Percentiles rank a stretch among this genome's conserved stretches.
These are phyloP conservation scores for Colius striatus DNA, from an alignment of 2,113 vertebrate genomes.

Conservation along the genomic window DNA sequence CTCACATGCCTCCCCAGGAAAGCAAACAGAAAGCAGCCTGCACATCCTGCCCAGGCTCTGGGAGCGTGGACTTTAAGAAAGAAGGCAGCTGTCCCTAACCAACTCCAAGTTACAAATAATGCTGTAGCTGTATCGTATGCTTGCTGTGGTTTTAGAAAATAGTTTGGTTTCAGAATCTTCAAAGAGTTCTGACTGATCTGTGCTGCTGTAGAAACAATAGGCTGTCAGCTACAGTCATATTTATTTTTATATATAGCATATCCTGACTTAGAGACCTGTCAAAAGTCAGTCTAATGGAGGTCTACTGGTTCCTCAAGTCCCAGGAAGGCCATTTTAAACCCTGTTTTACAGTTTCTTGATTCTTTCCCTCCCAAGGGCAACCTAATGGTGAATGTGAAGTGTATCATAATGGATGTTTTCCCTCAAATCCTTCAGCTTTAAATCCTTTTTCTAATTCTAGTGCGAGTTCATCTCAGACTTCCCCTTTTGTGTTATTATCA, in stretches of 20 bases:
- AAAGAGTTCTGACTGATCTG: neutral
- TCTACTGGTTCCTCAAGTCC: neutral
- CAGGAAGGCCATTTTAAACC: neutral
- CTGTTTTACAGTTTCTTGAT: neutral
- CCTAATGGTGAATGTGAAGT: slow-evolving; percentile 24
- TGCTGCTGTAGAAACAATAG: neutral
- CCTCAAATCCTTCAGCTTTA: slow-evolving; percentile 44
- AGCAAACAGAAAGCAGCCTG: neutral
- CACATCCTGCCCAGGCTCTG: neutral
- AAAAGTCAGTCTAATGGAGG: neutral
- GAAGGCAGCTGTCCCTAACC: neutral
- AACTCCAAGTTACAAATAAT: neutral
- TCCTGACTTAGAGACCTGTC: neutral
- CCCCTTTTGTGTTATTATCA: slow-evolving; percentile 4
- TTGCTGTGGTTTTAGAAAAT: neutral
- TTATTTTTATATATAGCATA: slow-evolving; percentile 13
- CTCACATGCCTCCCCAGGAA: neutral
- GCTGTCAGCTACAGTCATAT: neutral
- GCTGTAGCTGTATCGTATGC: neutral
- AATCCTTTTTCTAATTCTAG: slow-evolving; percentile 48
- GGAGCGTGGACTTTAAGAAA: neutral
- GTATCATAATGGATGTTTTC: slow-evolving; percentile 16
- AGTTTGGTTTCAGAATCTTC: neutral
- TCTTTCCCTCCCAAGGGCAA: slow-evolving; percentile 9
- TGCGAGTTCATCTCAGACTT: slow-evolving; percentile 16